Evolutionary conservation across 2,797 vertebrate species (phyloP).

Genomic region (Argya squamiceps): DNA sequence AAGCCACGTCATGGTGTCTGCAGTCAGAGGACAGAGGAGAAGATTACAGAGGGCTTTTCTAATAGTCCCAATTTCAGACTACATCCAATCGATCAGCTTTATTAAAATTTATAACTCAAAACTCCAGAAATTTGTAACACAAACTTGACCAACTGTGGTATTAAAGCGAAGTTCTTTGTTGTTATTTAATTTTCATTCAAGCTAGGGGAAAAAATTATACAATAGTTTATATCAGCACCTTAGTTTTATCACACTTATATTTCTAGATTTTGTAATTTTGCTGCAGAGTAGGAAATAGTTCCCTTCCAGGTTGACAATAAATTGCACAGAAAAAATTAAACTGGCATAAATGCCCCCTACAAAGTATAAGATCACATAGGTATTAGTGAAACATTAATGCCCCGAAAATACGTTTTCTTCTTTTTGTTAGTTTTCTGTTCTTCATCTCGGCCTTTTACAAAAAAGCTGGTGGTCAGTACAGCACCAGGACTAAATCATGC

Average conservation of each 20-base stretch:
- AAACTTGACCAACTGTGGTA: not conserved
- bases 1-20: accelerated
- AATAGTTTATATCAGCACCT: not conserved
- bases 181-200: not conserved
- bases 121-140: not conserved
- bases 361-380: not conserved
- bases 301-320: not conserved
- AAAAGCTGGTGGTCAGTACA: not conserved
- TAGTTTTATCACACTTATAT: not conserved
- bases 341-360: not conserved
- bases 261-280: constrained; percentile 6
- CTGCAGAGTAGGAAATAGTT: not conserved
- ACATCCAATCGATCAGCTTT: not conserved
- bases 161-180: not conserved
- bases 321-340: not conserved
- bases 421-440: constrained; percentile 46
- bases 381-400: not conserved
- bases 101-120: not conserved
- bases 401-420: not conserved
- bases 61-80: not conserved
- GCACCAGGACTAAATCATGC: not conserved
- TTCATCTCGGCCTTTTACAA: constrained; percentile 30
- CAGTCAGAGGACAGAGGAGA: not conserved
- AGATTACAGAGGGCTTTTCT: not conserved
- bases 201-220: not conserved